Percentiles rank a stretch among this genome's conserved stretches.
Evolutionary conservation across 2,797 vertebrate genomes (phyloP).

Genomic region (Bufotes viridis): DNA sequence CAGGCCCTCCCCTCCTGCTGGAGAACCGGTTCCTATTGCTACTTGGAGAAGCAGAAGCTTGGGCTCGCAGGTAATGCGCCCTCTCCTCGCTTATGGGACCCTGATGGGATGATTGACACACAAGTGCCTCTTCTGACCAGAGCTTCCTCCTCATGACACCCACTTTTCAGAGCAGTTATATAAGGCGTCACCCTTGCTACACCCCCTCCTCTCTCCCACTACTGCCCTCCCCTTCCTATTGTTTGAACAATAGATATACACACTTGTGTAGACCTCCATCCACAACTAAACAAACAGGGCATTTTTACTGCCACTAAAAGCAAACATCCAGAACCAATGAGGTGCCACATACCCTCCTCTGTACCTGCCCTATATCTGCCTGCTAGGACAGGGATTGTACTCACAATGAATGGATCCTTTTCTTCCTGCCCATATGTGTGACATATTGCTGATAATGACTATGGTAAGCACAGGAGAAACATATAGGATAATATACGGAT

Average conservation of each 20-base stretch:
- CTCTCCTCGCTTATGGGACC: conserved; percentile 76
- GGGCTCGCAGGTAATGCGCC: conserved; percentile 82
- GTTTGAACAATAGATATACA: conserved; percentile 75
- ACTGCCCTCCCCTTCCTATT: conserved; percentile 55
- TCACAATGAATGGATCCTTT: conserved; percentile 16
- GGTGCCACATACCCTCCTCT: conserved; percentile 10
- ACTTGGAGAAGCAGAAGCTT: conserved; percentile 77
- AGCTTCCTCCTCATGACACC: conserved; percentile 77
- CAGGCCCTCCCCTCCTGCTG: conserved; percentile 78
- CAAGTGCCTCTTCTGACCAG: conserved; percentile 78
- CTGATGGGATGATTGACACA: conserved; percentile 76
- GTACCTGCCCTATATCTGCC: conserved; percentile 30
- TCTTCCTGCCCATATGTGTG: conserved; percentile 3
- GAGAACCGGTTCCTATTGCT: conserved; percentile 87
- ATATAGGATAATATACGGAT: conserved; percentile 7
- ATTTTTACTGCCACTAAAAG: conserved; percentile 60
- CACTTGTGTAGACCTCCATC: conserved; percentile 70
- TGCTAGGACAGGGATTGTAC: background rate
- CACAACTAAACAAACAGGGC: conserved; percentile 76
- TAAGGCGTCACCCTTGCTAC: conserved; percentile 77
- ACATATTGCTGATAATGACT: conserved; percentile 23
- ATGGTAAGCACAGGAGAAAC: conserved; percentile 1
- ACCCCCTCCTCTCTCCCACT: conserved; percentile 63
- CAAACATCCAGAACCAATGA: conserved; percentile 27
- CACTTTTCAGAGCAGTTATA: conserved; percentile 72